Evolutionary conservation across 2,888 invertebrate genomes (phyloP), one percentile per base, ranked within the genome.

Genomic region (Papilio gigon): DNA sequence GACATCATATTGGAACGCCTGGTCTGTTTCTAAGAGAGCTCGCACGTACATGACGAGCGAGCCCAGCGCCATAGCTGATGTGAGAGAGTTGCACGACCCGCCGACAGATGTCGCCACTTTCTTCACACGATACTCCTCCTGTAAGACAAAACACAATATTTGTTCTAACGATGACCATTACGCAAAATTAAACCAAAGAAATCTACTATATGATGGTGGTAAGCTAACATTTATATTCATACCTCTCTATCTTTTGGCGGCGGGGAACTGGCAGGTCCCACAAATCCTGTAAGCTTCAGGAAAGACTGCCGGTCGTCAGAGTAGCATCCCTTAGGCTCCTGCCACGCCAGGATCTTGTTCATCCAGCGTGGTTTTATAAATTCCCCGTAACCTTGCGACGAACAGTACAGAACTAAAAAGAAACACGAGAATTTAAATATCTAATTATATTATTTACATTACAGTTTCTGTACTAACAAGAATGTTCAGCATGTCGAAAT

Each of bases 361-460:
- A 91, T 88, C 92, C 92, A 92, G 1, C 92, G 84, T 1, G 92
- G 92, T 66, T 92, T 92, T 73, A 92, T 89, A 59, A 92, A 92
- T 72, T 92, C 92, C 4, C 92, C 92, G 65, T 91, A 91, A 0
- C 92, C 92, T 83, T 91, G 90, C 17, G 84, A 77, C 1, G 89
- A 80, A 74, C 92, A 92, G 71, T 84, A 88, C 4, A 88, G 74
- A 67, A 91, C 91, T 91, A 75, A 68, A 86, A 85, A 56, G 11
- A 6, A 53, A 50, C 20, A 60, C 17, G 14, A 59, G 0, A 22
- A 14, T 12, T 1, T 1, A 0, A 22, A 33, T 17, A 17, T 12
- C 27, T 22, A 50, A 50, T 6, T 50, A 22, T 42, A 17, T 17
- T 42, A 42, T n/a, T n/a, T n/a, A 17, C 8, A 17, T 22, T n/a